Evolutionary conservation across 2,888 invertebrate species (phyloP), one percentile per base, ranked within the genome.

Genomic region (Dione juno): DNA sequence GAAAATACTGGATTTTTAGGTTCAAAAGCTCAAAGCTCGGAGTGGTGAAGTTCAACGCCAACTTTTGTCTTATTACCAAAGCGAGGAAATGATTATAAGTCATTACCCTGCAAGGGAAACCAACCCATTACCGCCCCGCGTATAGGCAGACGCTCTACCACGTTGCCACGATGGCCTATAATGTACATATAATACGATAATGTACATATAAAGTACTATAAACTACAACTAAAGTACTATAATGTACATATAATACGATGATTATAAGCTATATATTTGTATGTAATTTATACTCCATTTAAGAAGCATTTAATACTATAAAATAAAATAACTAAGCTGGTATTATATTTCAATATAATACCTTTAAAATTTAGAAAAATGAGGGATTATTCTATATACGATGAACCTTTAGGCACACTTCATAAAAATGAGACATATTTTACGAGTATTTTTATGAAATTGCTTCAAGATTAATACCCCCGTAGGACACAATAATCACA

Each of bases 401-500:
- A 16, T 9, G 35, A 45, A 11, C 7, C 16, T 61, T 10, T 11
- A 16, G 6, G 21, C n/a, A 28, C 28, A 16, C 5, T 54, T 66
- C 40, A 54, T 28, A 16, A 19, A 19, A 67, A 48, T 37, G 13
- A 10, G 0, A 50, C 50, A 37, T 21, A 37, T 48, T 52, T 41
- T 0, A 14, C 0, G 28, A 16, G 6, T 53, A 40, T 61, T 67
- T 67, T 67, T 53, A 61, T 41, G 21, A 43, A 59, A 59, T 65
- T 52, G 45, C 54, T 66, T 70, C 54, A 68, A 68, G 67, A 67
- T 54, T 53, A 53, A 43, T 65, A 57, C 14, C 57, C 57, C 48
- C 35, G 61, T 35, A 41, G 65, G 50, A 66, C 68, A 68, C 59
- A 43, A 70, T 68, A 58, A 73, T 71, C 63, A 61, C 66, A 16